A percentile compares a stretch with the other conserved stretches of the same genome.
Conservation (phyloP, 2,113 vertebrate species). For the Nibea albiflora region DNA sequence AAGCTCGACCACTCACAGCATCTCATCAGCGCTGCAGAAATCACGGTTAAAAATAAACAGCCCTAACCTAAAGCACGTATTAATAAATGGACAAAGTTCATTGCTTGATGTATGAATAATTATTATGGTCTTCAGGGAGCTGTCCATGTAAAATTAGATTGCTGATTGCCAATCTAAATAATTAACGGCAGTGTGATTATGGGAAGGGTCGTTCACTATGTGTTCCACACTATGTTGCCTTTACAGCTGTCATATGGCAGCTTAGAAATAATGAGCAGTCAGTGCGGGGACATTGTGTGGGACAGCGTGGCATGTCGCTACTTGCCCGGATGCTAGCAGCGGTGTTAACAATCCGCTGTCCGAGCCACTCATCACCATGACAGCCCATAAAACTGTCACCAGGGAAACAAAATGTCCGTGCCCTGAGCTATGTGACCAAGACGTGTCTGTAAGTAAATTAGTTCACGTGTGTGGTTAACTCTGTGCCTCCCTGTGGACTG, state of each 20-base stretch:
- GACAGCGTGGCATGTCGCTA: conserved; percentile 56
- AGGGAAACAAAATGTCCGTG: conserved; percentile 63
- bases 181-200: conserved; percentile 69
- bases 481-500: conserved; percentile 37
- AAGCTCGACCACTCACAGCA: conserved; percentile 42
- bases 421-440: conserved; percentile 58
- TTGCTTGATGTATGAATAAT: conserved; percentile 74
- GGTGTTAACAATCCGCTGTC: conserved; percentile 48
- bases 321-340: conserved; percentile 59
- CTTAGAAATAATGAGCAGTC: conserved; percentile 64
- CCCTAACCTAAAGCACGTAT: conserved; percentile 68
- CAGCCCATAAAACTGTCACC: conserved; percentile 76
- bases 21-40: conserved; percentile 57
- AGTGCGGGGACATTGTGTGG: conserved; percentile 56
- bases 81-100: conserved; percentile 74
- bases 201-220: conserved; percentile 58
- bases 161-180: conserved; percentile 73
- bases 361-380: conserved; percentile 72
- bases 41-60: conserved; percentile 64
- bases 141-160: conserved; percentile 73
- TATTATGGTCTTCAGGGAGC: conserved; percentile 64
- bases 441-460: conserved; percentile 66
- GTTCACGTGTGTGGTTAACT: conserved; percentile 34
- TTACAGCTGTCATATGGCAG: conserved; percentile 54
- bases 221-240: conserved; percentile 41